phyloP scores from a whole-genome alignment of 2,797 vertebrate genomes.

The Helostoma temminkii region DNA sequence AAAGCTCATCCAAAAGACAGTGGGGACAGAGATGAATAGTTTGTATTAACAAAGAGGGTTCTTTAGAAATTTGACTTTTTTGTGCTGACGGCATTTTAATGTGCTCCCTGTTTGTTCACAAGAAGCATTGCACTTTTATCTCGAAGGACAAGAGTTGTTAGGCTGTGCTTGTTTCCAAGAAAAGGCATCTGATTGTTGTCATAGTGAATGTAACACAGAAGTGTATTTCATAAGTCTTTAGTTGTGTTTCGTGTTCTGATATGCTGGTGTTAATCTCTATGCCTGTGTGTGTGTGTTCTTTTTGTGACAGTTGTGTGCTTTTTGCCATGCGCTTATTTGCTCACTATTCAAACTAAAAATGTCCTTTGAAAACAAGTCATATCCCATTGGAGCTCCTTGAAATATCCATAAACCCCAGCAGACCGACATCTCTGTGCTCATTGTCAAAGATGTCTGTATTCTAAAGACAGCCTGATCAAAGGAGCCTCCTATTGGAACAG shows the following conservation, averaged over 20 bases:
- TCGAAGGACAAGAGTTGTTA: not conserved
- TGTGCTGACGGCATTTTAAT: slow-evolving; percentile 9
- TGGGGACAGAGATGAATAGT: not conserved
- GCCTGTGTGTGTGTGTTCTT: slow-evolving; percentile 12
- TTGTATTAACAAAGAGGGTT: not conserved
- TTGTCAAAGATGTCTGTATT: slow-evolving; percentile 55
- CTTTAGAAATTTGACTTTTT: slow-evolving; percentile 6
- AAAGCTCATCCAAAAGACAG: not conserved
- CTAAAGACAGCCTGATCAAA: slow-evolving; percentile 67
- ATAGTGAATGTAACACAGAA: slow-evolving; percentile 20
- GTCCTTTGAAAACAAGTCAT: slow-evolving; percentile 60
- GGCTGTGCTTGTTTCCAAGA: slow-evolving; percentile 9
- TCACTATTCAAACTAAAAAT: slow-evolving; percentile 46
- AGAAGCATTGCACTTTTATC: slow-evolving; percentile 20
- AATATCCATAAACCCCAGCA: slow-evolving; percentile 51
- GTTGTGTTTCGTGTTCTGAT: slow-evolving; percentile 18
- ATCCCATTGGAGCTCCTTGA: slow-evolving; percentile 54
- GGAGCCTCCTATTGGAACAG: slow-evolving; percentile 43
- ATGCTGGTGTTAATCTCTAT: slow-evolving; percentile 19
- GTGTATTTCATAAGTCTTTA: slow-evolving; percentile 9
- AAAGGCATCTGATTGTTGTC: slow-evolving; percentile 21
- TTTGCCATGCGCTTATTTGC: slow-evolving; percentile 8
- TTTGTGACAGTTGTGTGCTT: slow-evolving; percentile 8
- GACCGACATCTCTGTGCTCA: slow-evolving; percentile 51
- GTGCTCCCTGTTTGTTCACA: slow-evolving; percentile 1